Evolutionary conservation across 1,140 invertebrate genomes (phyloP).

Genomic region (Muscidifurax raptorellus): DNA sequence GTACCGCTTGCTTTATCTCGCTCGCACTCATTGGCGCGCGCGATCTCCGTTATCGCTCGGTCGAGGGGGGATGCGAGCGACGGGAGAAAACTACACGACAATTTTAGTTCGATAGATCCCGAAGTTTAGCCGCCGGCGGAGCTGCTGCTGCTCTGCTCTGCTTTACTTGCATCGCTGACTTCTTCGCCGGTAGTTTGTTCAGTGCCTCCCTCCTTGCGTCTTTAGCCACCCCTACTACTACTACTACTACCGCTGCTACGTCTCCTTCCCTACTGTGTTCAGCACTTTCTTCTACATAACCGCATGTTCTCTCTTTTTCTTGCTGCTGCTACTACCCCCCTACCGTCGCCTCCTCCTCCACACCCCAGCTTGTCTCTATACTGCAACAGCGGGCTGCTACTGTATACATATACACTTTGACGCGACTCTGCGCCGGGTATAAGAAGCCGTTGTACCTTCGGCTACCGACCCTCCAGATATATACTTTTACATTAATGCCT

Average conservation of each 20-base stretch:
- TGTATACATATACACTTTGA: conserved; percentile 19
- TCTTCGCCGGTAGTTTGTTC: conserved; percentile 74
- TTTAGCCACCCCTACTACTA: conserved; percentile 20
- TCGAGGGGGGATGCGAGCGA: conserved; percentile 56
- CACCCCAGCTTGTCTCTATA: neutral
- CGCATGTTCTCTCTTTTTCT: conserved; percentile 58
- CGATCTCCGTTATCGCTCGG: conserved; percentile 41
- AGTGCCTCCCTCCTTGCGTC: conserved; percentile 55
- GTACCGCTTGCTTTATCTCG: conserved; percentile 24
- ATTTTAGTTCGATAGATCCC: conserved; percentile 75
- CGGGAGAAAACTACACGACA: conserved; percentile 73
- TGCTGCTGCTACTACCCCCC: conserved; percentile 29
- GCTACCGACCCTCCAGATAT: conserved; percentile 25
- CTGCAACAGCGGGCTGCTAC: neutral
- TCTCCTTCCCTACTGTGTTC: conserved; percentile 48
- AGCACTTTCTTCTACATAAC: conserved; percentile 60
- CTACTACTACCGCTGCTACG: conserved; percentile 37
- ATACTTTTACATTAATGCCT: conserved; percentile 45
- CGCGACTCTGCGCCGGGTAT: conserved; percentile 11
- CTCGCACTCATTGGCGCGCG: conserved; percentile 49
- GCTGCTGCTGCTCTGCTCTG: conserved; percentile 69
- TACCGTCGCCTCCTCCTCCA: neutral
- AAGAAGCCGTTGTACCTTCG: conserved; percentile 34
- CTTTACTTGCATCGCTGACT: conserved; percentile 71
- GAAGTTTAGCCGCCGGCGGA: conserved; percentile 71